phyloP scores from a whole-genome alignment of 2,888 invertebrate genomes.

The Cerceris ruficornis region DNA sequence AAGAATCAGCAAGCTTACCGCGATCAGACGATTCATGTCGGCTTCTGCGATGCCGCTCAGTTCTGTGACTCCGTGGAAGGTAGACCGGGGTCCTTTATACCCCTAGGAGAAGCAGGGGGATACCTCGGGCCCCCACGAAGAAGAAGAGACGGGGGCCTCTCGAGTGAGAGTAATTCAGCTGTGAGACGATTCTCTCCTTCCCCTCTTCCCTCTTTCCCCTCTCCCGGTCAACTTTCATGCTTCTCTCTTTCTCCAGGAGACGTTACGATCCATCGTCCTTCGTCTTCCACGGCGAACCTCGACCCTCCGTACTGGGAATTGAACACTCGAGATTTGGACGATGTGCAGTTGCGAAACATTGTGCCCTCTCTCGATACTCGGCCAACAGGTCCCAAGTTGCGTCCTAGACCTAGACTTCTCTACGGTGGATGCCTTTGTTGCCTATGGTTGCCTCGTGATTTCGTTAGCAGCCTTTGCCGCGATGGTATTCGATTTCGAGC shows the following conservation, averaged over 20 bases:
- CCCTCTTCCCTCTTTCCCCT: constrained; percentile 20
- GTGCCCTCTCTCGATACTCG: constrained; percentile 31
- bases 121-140: constrained; percentile 73
- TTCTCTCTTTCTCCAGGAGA: constrained; percentile 52
- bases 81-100: constrained; percentile 80
- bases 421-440: constrained; percentile 18
- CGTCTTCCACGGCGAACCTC: constrained; percentile 29
- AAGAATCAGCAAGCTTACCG: constrained; percentile 76
- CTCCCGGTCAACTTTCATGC: constrained; percentile 42
- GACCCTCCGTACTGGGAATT: background rate
- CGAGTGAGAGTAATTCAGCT: constrained; percentile 79
- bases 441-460: constrained; percentile 20
- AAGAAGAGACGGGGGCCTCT: constrained; percentile 77
- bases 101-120: constrained; percentile 74
- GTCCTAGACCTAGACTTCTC: constrained; percentile 73
- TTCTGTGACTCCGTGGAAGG: constrained; percentile 80
- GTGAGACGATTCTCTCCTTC: constrained; percentile 71
- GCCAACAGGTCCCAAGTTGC: constrained; percentile 37
- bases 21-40: constrained; percentile 81
- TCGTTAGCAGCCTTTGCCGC: constrained; percentile 15
- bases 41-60: constrained; percentile 81
- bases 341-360: constrained; percentile 53
- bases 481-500: background rate
- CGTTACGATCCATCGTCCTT: background rate
- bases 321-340: constrained; percentile 56